phyloP scores from a whole-genome alignment of 1,140 invertebrate genomes.

The Pararge aegeria region DNA sequence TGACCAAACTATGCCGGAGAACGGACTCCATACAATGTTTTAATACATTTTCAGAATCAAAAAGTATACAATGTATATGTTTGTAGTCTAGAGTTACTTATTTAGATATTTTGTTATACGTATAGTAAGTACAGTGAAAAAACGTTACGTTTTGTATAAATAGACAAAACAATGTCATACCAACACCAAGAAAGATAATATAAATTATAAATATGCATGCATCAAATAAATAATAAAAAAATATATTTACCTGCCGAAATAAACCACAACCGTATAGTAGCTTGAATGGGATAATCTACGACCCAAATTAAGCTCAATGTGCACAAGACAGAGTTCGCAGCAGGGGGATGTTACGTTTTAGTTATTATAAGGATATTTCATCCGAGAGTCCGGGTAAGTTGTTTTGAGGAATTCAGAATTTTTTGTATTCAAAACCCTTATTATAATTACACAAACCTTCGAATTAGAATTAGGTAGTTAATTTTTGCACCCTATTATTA shows the following conservation, averaged over 20 bases:
- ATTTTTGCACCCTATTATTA: no score
- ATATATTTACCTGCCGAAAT: constrained; percentile 35
- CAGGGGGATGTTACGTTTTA: constrained; percentile 24
- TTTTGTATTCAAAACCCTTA: no score
- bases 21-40: no score
- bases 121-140: not conserved
- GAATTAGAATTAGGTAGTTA: no score
- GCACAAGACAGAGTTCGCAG: constrained; percentile 56
- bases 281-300: constrained; percentile 40
- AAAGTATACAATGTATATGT: no score
- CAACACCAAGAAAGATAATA: constrained; percentile 60
- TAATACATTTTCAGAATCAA: no score
- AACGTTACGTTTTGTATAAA: constrained; percentile 21
- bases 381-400: no score
- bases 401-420: no score
- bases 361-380: no score
- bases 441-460: no score
- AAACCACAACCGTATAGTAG: constrained; percentile 45
- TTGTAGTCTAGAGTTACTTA: no score
- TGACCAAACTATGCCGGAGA: no score
- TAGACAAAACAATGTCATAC: constrained; percentile 63
- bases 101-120: not conserved
- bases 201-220: constrained; percentile 44
- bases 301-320: constrained; percentile 56
- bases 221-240: constrained; percentile 39